Conservation (phyloP, 2,888 invertebrate species). For the Aradus depressus region DNA sequence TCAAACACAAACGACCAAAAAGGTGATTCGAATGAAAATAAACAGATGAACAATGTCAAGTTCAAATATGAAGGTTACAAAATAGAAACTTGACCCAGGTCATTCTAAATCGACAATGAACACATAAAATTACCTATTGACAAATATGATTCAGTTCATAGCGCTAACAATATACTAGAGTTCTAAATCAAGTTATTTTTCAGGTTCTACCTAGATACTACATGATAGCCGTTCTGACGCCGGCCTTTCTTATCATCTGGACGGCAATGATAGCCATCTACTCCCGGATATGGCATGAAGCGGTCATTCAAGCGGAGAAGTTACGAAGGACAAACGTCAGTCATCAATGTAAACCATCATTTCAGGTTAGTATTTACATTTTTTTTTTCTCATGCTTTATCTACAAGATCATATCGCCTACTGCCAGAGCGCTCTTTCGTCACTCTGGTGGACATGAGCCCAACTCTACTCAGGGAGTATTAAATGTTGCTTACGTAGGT, state of each 20-base stretch:
- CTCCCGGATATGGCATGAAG: conserved; percentile 67
- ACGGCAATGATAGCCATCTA: conserved; percentile 62
- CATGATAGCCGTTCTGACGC: conserved; percentile 46
- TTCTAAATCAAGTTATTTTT: neutral
- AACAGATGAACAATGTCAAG: no score
- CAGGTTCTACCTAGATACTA: conserved; percentile 35
- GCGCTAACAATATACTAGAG: neutral
- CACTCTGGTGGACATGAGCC: no score
- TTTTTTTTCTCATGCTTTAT: no score
- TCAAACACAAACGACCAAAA: no score
- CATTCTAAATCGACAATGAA: neutral
- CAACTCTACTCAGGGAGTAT: no score
- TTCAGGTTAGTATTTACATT: conserved; percentile 43
- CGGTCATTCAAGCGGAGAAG: conserved; percentile 47
- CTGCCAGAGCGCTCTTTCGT: no score
- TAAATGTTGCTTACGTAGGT: no score
- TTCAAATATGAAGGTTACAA: no score
- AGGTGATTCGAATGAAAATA: no score
- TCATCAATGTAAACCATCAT: conserved; percentile 27
- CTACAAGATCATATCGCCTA: no score
- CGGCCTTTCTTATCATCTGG: conserved; percentile 63
- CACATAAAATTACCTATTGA: neutral
- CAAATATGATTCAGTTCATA: neutral
- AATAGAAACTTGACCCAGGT: neutral
- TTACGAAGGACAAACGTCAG: conserved; percentile 52